A percentile compares a stretch with the other conserved stretches of the same genome.
phyloP scores from a whole-genome alignment of 2,113 vertebrate species.

The Rhodinocichla rosea region DNA sequence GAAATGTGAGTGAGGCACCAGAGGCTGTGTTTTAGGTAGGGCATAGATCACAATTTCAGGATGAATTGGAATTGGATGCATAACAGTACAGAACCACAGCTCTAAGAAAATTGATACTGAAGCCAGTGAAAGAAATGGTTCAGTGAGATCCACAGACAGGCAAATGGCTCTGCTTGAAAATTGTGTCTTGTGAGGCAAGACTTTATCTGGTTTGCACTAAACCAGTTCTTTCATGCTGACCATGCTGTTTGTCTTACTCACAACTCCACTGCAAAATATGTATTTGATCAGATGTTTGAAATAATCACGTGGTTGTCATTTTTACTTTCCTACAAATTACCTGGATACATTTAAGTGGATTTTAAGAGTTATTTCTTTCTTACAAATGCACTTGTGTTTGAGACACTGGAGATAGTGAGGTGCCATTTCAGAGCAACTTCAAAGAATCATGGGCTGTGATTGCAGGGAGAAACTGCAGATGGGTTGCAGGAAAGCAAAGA shows the following conservation, averaged over 20 bases:
- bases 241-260: not conserved
- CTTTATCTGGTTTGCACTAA: not conserved
- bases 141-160: not conserved
- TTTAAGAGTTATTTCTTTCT: not conserved
- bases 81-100: not conserved
- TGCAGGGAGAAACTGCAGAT: not conserved
- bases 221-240: not conserved
- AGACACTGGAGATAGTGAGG: not conserved
- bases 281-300: not conserved
- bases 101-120: not conserved
- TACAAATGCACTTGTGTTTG: not conserved
- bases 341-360: not conserved
- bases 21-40: not conserved
- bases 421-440: not conserved
- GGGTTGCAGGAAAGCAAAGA: not conserved
- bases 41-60: not conserved
- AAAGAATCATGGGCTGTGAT: not conserved
- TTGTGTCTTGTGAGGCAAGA: not conserved
- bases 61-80: not conserved
- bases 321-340: not conserved
- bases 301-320: not conserved
- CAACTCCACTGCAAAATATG: not conserved
- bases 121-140: not conserved
- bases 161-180: not conserved
- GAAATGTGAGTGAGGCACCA: not conserved